Evolutionary conservation across 2,888 invertebrate species (phyloP).

Genomic region (Caenorhabditis imperialis): DNA sequence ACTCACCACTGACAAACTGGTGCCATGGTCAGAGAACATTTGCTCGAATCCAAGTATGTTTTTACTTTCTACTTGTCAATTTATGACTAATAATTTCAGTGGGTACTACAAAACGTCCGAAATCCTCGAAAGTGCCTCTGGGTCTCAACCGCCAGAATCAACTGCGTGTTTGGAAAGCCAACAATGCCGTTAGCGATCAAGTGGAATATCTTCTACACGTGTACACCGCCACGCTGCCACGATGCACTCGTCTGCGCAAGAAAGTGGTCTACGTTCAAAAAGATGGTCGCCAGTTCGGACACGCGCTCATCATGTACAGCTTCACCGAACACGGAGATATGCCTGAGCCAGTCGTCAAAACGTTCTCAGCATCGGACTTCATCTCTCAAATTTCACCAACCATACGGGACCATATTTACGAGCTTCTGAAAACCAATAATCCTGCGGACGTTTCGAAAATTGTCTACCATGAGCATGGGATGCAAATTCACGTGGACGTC

Average conservation of each 20-base stretch:
- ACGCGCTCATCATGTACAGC: conserved; percentile 59
- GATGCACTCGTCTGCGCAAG: conserved; percentile 61
- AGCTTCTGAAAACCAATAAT: conserved; percentile 11
- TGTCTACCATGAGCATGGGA: conserved; percentile 1
- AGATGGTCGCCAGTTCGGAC: conserved; percentile 50
- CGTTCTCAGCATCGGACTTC: not conserved
- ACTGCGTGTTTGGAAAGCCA: conserved; percentile 30
- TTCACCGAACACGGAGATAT: conserved; percentile 60
- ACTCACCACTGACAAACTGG: conserved; percentile 62
- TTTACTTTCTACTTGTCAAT: not conserved
- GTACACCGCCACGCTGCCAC: conserved; percentile 60
- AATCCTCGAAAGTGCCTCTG: conserved; percentile 43
- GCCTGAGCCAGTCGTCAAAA: conserved; percentile 28
- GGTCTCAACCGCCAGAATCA: conserved; percentile 44
- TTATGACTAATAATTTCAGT: not conserved
- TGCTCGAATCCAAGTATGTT: conserved; percentile 1
- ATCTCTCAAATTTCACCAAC: conserved; percentile 12
- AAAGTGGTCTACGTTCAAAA: conserved; percentile 57
- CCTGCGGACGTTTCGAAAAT: conserved; percentile 32
- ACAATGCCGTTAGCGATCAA: not conserved
- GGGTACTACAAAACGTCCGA: conserved; percentile 40
- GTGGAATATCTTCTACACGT: conserved; percentile 53
- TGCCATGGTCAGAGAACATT: conserved; percentile 61
- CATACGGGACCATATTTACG: conserved; percentile 25
- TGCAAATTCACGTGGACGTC: not conserved